A percentile compares a stretch with the other conserved stretches of the same genome.
These are phyloP conservation scores for Albula goreensis DNA, from an alignment of 2,113 vertebrate genomes.

Conservation along the genomic window DNA sequence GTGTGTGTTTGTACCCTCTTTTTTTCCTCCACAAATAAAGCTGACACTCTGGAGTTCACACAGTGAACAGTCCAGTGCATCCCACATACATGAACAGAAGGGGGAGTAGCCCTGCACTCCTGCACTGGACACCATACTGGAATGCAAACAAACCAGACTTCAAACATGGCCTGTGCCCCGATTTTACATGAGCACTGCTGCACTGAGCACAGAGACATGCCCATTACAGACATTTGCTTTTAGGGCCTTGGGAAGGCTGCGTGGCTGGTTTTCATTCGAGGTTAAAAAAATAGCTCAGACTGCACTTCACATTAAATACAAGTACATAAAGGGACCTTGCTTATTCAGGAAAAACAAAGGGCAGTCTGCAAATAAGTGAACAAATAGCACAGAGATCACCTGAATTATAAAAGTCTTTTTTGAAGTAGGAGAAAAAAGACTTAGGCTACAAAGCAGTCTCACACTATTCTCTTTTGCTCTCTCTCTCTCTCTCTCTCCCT, in stretches of 20 bases:
- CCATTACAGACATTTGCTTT: too few species aligned
- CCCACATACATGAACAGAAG: slow-evolving; percentile 26
- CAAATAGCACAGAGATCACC: background rate
- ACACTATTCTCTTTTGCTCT: background rate
- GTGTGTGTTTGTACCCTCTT: too few species aligned
- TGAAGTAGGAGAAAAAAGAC: background rate
- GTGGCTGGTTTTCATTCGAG: background rate
- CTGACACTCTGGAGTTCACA: too few species aligned
- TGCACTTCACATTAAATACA: background rate
- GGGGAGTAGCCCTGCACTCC: slow-evolving; percentile 39
- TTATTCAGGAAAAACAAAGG: background rate
- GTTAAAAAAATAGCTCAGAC: background rate
- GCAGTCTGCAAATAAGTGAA: background rate
- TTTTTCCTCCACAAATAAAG: too few species aligned
- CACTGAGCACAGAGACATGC: too few species aligned
- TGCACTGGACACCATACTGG: slow-evolving; percentile 43
- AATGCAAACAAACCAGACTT: slow-evolving; percentile 71
- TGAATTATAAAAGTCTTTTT: background rate
- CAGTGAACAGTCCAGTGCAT: too few species aligned
- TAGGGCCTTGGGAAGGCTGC: too few species aligned
- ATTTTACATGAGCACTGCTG: too few species aligned
- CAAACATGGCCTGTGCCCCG: slow-evolving; percentile 20
- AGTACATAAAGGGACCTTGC: background rate
- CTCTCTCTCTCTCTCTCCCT: slow-evolving; percentile 9
- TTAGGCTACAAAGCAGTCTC: too few species aligned